Conservation (phyloP, 2,113 vertebrate species). For the Chascanopsetta lugubris region DNA sequence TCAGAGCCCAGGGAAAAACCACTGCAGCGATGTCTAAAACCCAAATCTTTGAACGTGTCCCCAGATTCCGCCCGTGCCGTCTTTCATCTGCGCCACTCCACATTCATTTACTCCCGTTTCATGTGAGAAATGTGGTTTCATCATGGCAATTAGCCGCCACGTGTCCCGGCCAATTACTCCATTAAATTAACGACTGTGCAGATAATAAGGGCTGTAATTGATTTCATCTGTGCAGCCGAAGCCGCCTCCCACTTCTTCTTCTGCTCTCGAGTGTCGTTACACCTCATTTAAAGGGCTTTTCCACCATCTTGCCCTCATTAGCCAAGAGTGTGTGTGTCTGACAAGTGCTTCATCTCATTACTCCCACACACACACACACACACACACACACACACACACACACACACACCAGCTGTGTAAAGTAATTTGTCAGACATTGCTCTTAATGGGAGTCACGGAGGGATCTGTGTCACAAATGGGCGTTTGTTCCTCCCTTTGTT, state of each 20-base stretch:
- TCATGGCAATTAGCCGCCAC: conserved; percentile 75
- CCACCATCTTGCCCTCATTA: conserved; percentile 74
- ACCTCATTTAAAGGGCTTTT: conserved; percentile 67
- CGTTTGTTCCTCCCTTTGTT: conserved; percentile 69
- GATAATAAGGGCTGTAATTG: conserved; percentile 74
- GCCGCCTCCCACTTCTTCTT: conserved; percentile 39
- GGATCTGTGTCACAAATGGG: conserved; percentile 65
- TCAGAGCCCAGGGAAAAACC: conserved; percentile 54
- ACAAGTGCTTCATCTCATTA: conserved; percentile 31
- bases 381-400: conserved; percentile 29
- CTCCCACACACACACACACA: not conserved
- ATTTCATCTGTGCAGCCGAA: conserved; percentile 64
- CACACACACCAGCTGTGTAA: conserved; percentile 64
- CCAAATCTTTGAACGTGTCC: conserved; percentile 71
- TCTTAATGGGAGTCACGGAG: conserved; percentile 70
- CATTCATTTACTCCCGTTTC: conserved; percentile 75
- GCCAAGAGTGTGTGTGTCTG: conserved; percentile 13
- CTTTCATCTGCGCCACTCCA: conserved; percentile 68
- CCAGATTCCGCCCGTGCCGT: conserved; percentile 46
- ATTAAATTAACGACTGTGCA: conserved; percentile 68
- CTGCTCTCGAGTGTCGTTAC: conserved; percentile 51
- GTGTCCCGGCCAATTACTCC: conserved; percentile 71
- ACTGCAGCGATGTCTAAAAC: conserved; percentile 62
- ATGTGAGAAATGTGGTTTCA: conserved; percentile 74
- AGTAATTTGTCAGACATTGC: conserved; percentile 82